Conservation (phyloP, 2,888 invertebrate species). For the Globia sparganii region DNA sequence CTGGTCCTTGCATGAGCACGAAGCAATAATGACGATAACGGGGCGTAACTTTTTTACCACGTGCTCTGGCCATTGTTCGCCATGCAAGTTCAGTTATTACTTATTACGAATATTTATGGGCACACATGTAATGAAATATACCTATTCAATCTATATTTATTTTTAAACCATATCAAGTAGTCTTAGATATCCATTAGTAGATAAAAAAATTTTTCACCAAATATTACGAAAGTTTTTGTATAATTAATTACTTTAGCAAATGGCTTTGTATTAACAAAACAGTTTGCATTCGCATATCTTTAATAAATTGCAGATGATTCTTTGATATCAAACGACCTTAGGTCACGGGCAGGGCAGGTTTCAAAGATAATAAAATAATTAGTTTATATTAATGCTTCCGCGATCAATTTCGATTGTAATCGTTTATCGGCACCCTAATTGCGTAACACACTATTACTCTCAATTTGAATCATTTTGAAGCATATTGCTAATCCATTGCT, state of each 20-base stretch:
- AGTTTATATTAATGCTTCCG: conserved; percentile 70
- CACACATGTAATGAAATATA: conserved; percentile 6
- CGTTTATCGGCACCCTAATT: too few species aligned
- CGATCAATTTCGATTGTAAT: conserved; percentile 44
- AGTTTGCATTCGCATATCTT: conserved; percentile 59
- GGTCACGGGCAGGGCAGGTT: conserved; percentile 73
- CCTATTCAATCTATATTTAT: background rate
- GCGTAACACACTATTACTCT: too few species aligned
- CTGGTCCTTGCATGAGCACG: conserved; percentile 32
- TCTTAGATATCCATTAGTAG: background rate
- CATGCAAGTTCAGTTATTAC: conserved; percentile 20
- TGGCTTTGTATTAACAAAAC: conserved; percentile 52
- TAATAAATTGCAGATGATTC: conserved; percentile 62
- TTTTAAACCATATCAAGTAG: background rate
- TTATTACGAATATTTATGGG: conserved; percentile 26
- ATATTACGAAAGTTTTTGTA: background rate
- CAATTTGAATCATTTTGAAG: too few species aligned
- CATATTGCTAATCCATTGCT: too few species aligned
- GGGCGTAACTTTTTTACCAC: conserved; percentile 43
- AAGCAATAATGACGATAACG: conserved; percentile 57
- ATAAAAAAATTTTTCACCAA: background rate
- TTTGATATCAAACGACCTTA: conserved; percentile 70
- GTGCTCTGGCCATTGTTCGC: background rate
- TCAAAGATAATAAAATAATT: conserved; percentile 71
- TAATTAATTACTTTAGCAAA: conserved; percentile 15